Conservation (phyloP, 2,888 invertebrate species). For the Rhabditoides inermis region DNA sequence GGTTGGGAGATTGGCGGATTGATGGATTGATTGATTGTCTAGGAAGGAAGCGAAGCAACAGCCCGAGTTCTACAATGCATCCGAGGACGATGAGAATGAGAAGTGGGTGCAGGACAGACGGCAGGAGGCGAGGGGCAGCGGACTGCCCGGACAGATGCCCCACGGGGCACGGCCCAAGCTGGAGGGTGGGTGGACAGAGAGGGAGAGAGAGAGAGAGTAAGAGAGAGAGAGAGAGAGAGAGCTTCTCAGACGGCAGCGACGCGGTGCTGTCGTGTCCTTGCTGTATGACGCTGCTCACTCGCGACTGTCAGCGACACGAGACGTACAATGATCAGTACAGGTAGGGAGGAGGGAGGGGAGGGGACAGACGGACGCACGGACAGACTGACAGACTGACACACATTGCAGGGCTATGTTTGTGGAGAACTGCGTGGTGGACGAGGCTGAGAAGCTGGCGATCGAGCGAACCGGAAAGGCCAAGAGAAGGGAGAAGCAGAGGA, state of each 20-base stretch:
- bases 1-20: neutral
- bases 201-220: neutral
- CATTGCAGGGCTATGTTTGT: conserved; percentile 61
- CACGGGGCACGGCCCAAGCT: neutral
- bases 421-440: conserved; percentile 58
- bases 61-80: conserved; percentile 58
- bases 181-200: neutral
- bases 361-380: too few relatives aligned
- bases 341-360: too few relatives aligned
- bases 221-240: neutral
- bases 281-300: conserved; percentile 60
- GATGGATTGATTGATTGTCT: conserved; percentile 7
- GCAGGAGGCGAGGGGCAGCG: conserved; percentile 15
- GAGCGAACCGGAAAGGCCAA: conserved; percentile 33
- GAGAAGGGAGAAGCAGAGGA: conserved; percentile 23
- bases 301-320: conserved; percentile 61
- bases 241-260: conserved; percentile 50
- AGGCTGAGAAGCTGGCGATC: conserved; percentile 27
- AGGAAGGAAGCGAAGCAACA: conserved; percentile 2
- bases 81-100: conserved; percentile 59
- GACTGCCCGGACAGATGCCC: too few relatives aligned
- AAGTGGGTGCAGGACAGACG: conserved; percentile 57
- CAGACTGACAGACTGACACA: too few relatives aligned
- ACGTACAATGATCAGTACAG: conserved; percentile 59
- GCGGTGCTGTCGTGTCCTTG: conserved; percentile 62